Conservation (phyloP, 2,888 invertebrate genomes). For the Pristionchus entomophagus region DNA sequence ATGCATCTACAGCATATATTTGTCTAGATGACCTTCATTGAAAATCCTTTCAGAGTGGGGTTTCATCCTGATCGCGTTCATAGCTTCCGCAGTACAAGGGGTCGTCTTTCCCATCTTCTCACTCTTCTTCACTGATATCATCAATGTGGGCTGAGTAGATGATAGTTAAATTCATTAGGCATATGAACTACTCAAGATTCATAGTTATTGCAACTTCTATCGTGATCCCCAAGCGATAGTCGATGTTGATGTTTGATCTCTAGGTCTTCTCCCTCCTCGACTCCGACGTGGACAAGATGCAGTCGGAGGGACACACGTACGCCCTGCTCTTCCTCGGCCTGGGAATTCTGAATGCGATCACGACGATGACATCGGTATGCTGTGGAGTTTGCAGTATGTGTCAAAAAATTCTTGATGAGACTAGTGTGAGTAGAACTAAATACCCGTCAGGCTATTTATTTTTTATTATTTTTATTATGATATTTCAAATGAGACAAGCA, state of each 20-base stretch:
- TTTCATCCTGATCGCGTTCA: constrained; percentile 10
- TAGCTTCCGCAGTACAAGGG: constrained; percentile 37
- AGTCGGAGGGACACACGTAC: constrained; percentile 27
- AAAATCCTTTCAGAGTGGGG: constrained; percentile 26
- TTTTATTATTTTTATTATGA: too few relatives aligned
- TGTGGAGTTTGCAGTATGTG: neutral
- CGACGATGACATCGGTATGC: constrained; percentile 26
- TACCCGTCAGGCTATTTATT: too few relatives aligned
- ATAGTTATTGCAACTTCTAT: neutral
- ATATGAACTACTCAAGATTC: neutral
- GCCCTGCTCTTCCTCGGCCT: constrained; percentile 44
- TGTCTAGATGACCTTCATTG: neutral
- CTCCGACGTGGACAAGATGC: constrained; percentile 33
- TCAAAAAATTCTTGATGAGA: too few relatives aligned
- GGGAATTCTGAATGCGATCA: constrained; percentile 8
- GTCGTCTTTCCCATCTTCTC: constrained; percentile 47
- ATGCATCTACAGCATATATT: too few relatives aligned
- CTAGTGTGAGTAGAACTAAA: too few relatives aligned
- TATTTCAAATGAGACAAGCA: too few relatives aligned
- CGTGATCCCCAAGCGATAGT: too few relatives aligned
- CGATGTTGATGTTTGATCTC: neutral
- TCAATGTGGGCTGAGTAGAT: neutral
- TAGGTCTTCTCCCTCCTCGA: constrained; percentile 28
- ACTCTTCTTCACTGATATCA: constrained; percentile 46
- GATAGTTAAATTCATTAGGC: too few relatives aligned